These are phyloP conservation scores for Anthoscopus minutus DNA, from an alignment of 2,113 vertebrate genomes.

Conservation along the genomic window DNA sequence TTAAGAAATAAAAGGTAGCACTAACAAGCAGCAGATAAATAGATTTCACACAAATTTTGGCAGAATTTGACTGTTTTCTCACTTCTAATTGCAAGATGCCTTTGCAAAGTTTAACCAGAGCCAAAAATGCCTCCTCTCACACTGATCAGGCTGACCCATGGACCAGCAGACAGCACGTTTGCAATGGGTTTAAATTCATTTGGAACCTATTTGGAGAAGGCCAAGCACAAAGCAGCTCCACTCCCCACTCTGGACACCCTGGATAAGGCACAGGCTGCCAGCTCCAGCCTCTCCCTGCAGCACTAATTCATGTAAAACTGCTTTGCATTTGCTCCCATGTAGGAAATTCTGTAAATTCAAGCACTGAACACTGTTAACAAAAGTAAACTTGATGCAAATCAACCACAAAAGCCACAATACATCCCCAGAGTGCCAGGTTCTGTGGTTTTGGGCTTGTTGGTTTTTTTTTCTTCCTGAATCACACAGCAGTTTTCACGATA, in stretches of 20 bases:
- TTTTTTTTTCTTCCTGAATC: background rate
- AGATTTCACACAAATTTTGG: background rate
- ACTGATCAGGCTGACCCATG: background rate
- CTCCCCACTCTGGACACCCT: background rate
- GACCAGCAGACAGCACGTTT: background rate
- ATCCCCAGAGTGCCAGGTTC: background rate
- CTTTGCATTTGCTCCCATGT: background rate
- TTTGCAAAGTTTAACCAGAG: background rate
- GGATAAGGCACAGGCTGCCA: constrained; percentile 18
- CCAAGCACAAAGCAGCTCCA: background rate
- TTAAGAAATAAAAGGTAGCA: background rate
- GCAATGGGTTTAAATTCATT: constrained; percentile 19
- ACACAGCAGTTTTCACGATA: background rate
- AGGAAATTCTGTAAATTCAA: constrained; percentile 52
- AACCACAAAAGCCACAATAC: constrained; percentile 2
- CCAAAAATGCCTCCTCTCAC: background rate
- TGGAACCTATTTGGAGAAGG: background rate
- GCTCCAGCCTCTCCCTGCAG: background rate
- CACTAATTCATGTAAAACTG: constrained; percentile 32
- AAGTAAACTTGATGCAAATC: constrained; percentile 5
- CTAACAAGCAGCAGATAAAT: background rate
- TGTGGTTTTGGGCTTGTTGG: background rate
- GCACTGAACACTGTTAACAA: constrained; percentile 23
- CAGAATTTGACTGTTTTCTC: background rate
- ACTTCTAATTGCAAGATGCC: background rate